phyloP scores from a whole-genome alignment of 2,888 invertebrate genomes.

The Drosophila maculinotata region DNA sequence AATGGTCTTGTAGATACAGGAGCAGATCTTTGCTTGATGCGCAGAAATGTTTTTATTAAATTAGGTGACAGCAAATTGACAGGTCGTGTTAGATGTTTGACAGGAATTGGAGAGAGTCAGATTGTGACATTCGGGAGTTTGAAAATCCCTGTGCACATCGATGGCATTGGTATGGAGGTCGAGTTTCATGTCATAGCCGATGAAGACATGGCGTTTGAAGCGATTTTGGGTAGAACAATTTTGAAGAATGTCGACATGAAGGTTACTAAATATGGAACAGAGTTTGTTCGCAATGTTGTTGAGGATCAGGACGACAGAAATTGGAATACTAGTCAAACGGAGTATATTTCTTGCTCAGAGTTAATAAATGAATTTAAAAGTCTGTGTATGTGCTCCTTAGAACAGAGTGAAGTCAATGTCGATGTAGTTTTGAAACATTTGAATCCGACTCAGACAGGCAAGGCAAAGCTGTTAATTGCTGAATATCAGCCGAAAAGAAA shows the following conservation, averaged over 20 bases:
- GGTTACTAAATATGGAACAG: neutral
- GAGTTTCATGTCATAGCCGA: too few relatives aligned
- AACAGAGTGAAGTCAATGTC: neutral
- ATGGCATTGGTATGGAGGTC: too few relatives aligned
- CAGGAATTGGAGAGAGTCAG: conserved; percentile 1
- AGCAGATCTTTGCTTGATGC: neutral
- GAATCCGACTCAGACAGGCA: too few relatives aligned
- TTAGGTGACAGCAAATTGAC: neutral
- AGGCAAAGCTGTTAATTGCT: too few relatives aligned
- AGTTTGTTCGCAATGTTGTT: neutral
- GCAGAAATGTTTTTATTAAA: neutral
- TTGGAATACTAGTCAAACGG: neutral
- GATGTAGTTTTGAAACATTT: too few relatives aligned
- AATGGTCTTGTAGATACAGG: neutral
- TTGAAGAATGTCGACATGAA: neutral
- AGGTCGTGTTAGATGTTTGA: neutral
- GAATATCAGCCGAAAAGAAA: too few relatives aligned
- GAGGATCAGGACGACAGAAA: neutral
- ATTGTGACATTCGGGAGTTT: conserved; percentile 2
- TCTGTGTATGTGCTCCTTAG: neutral
- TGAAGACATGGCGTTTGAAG: too few relatives aligned
- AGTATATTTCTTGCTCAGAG: neutral
- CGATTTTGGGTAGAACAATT: neutral
- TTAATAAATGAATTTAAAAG: neutral
- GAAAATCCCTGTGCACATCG: too few relatives aligned